Percentiles rank a stretch among this genome's conserved stretches.
Evolutionary conservation across 2,797 vertebrate genomes (phyloP).

Genomic region (Danio aesculapii): DNA sequence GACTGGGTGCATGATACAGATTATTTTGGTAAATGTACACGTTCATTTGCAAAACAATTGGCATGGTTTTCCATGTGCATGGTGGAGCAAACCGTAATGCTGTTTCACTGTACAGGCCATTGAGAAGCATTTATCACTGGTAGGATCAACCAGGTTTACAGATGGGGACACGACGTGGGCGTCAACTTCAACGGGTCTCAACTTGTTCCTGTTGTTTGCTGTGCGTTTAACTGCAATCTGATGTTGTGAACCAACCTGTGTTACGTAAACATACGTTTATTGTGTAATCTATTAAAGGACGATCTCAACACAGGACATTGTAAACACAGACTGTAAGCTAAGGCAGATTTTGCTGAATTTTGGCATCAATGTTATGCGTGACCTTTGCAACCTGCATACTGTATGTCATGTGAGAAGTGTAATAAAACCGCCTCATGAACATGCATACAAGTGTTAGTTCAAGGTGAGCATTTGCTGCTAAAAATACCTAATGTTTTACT

Average conservation of each 20-base stretch:
- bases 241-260: neutral
- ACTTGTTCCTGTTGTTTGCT: constrained; percentile 3
- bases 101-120: neutral
- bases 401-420: too few species aligned
- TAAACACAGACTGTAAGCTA: too few species aligned
- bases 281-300: too few species aligned
- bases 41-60: neutral
- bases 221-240: neutral
- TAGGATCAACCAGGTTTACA: neutral
- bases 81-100: neutral
- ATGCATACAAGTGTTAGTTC: too few species aligned
- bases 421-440: too few species aligned
- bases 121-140: neutral
- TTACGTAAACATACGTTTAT: neutral
- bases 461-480: too few species aligned
- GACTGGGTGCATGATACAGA: too few species aligned
- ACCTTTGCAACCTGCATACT: too few species aligned
- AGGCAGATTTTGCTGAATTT: too few species aligned
- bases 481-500: too few species aligned
- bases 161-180: neutral
- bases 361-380: too few species aligned
- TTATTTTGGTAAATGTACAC: neutral
- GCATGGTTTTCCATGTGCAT: neutral
- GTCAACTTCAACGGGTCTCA: neutral
- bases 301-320: too few species aligned